These are phyloP conservation scores for Neoniphon sammara DNA, from an alignment of 2,797 vertebrate species.

Conservation along the genomic window DNA sequence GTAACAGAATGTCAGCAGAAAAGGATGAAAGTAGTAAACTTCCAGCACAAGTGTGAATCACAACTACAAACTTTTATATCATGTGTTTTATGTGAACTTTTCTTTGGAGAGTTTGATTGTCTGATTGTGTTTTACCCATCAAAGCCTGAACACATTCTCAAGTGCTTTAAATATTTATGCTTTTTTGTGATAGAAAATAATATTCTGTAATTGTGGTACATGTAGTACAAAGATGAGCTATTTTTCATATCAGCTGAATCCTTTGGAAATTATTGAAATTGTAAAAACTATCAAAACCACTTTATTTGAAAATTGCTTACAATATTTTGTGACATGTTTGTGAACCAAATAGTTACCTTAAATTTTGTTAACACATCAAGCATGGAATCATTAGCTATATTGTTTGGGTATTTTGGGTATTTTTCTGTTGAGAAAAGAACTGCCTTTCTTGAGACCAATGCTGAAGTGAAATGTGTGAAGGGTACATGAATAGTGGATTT, in stretches of 20 bases:
- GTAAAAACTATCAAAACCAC: constrained; percentile 65
- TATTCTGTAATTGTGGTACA: constrained; percentile 63
- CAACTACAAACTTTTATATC: constrained; percentile 8
- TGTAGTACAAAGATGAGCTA: constrained; percentile 54
- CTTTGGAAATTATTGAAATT: constrained; percentile 48
- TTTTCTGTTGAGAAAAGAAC: constrained; percentile 51
- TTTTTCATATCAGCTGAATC: constrained; percentile 66
- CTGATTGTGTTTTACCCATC: constrained; percentile 35
- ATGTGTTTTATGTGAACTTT: constrained; percentile 2
- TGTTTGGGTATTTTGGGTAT: too few species aligned
- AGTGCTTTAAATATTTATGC: constrained; percentile 60
- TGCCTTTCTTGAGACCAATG: constrained; percentile 46
- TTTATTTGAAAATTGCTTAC: constrained; percentile 62
- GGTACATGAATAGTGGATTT: constrained; percentile 43
- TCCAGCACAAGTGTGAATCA: constrained; percentile 41
- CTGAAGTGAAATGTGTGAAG: constrained; percentile 52
- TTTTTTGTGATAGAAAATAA: constrained; percentile 51
- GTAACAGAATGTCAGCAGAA: constrained; percentile 9
- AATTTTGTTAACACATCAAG: constrained; percentile 2
- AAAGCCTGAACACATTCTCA: constrained; percentile 53
- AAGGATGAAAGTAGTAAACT: constrained; percentile 5
- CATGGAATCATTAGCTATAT: constrained; percentile 69
- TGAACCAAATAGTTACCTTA: constrained; percentile 65
- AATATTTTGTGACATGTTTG: constrained; percentile 61
- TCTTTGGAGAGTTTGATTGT: constrained; percentile 13